Evolutionary conservation across 92 coral and sea anemone genomes (phyloP).

Genomic region (Epizoanthus ramosus): DNA sequence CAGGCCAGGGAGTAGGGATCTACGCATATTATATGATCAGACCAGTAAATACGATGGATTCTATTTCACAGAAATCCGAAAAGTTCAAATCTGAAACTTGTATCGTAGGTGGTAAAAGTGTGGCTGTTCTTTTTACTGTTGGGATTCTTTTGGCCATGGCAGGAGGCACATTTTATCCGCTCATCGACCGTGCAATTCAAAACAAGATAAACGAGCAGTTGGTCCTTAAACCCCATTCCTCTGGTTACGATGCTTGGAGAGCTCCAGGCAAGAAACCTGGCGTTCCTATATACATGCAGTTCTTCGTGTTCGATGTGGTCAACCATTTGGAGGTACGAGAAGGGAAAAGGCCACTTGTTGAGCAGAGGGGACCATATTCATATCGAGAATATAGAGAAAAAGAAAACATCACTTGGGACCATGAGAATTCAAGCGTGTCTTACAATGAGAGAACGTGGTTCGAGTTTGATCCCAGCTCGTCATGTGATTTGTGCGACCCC

Average conservation of each 20-base stretch:
- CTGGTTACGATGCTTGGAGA: slow-evolving; percentile 72
- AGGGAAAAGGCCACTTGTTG: slow-evolving; percentile 63
- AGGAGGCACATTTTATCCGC: slow-evolving; percentile 63
- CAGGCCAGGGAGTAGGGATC: too few species aligned
- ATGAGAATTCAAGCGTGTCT: slow-evolving; percentile 60
- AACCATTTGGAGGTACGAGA: slow-evolving; percentile 64
- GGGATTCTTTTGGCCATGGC: slow-evolving; percentile 70
- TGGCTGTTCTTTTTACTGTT: slow-evolving; percentile 64
- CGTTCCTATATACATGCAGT: slow-evolving; percentile 78
- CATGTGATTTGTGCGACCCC: slow-evolving; percentile 79
- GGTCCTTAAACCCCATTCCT: slow-evolving; percentile 72
- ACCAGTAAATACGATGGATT: neutral
- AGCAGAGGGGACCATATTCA: slow-evolving; percentile 89
- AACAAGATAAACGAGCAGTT: slow-evolving; percentile 69
- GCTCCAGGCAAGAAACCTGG: slow-evolving; percentile 58
- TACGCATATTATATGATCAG: too few species aligned
- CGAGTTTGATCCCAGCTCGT: slow-evolving; percentile 77
- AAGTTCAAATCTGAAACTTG: slow-evolving; percentile 44
- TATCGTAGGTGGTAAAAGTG: slow-evolving; percentile 72
- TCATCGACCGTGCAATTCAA: slow-evolving; percentile 72
- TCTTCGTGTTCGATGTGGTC: slow-evolving; percentile 66
- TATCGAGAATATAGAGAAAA: slow-evolving; percentile 83
- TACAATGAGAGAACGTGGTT: slow-evolving; percentile 82
- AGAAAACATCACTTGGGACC: slow-evolving; percentile 77
- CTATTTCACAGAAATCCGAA: slow-evolving; percentile 15